A percentile compares a stretch with the other conserved stretches of the same genome.
These are phyloP conservation scores for Parnassius orleans DNA, from an alignment of 2,888 invertebrate species.

Conservation along the genomic window DNA sequence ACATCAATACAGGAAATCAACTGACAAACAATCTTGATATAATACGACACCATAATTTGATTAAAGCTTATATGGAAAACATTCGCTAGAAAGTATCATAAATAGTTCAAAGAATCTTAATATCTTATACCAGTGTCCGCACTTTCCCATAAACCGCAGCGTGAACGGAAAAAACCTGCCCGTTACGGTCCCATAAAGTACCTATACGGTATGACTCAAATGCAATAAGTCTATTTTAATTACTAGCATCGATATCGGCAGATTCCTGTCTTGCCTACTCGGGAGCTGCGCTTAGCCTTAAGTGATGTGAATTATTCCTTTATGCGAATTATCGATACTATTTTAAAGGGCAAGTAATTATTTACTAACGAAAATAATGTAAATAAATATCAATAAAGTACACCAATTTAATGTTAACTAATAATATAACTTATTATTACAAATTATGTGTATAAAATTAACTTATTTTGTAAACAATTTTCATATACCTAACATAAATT, in stretches of 20 bases:
- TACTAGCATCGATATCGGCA: conserved; percentile 76
- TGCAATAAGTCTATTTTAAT: conserved; percentile 80
- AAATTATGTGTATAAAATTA: too few species aligned
- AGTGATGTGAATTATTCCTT: conserved; percentile 43
- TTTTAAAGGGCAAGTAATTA: too few species aligned
- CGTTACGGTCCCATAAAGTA: conserved; percentile 36
- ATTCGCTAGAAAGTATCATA: conserved; percentile 28
- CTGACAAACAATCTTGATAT: not conserved
- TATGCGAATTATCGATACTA: not conserved
- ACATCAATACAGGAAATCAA: not conserved
- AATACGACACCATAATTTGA: conserved; percentile 15
- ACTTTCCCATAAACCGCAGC: conserved; percentile 31
- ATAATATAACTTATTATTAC: too few species aligned
- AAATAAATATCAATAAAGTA: too few species aligned
- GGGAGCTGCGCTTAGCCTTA: conserved; percentile 65
- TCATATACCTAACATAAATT: too few species aligned
- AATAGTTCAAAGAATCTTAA: conserved; percentile 25
- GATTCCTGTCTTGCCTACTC: conserved; percentile 77
- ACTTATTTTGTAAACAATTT: too few species aligned
- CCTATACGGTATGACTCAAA: conserved; percentile 45
- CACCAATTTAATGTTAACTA: too few species aligned
- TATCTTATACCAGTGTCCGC: conserved; percentile 21
- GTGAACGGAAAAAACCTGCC: conserved; percentile 19
- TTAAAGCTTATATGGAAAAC: conserved; percentile 16
- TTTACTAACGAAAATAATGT: too few species aligned